These are phyloP conservation scores for Calameuta idolon DNA, from an alignment of 2,888 invertebrate species.

Conservation along the genomic window DNA sequence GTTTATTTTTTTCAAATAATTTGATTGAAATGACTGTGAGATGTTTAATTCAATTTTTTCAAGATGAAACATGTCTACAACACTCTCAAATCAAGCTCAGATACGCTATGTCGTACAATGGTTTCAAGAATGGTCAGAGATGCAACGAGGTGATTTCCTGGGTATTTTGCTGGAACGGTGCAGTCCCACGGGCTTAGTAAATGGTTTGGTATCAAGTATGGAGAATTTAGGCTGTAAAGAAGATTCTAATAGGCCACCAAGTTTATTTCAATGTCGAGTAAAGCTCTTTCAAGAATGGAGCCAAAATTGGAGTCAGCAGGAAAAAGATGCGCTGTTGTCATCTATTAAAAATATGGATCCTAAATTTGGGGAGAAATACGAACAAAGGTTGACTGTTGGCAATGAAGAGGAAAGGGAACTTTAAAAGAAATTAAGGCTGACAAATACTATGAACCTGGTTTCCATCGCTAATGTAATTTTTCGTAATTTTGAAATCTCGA, in stretches of 20 bases:
- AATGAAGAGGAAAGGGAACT: constrained; percentile 5
- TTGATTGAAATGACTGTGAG: not conserved
- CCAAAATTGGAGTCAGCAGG: constrained; percentile 80
- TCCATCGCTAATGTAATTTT: not conserved
- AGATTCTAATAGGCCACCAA: constrained; percentile 76
- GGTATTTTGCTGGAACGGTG: constrained; percentile 79
- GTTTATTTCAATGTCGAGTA: constrained; percentile 85
- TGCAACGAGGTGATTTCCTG: constrained; percentile 87
- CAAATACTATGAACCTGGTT: not conserved
- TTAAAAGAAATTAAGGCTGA: not conserved
- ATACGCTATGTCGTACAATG: constrained; percentile 85
- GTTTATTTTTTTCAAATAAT: not conserved
- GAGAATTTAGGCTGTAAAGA: constrained; percentile 77
- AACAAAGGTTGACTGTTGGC: constrained; percentile 50
- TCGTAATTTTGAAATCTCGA: not conserved
- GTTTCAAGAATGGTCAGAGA: constrained; percentile 91
- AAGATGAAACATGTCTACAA: constrained; percentile 61
- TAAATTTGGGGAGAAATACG: constrained; percentile 77
- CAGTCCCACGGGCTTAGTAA: constrained; percentile 74
- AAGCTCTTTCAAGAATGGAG: constrained; percentile 90
- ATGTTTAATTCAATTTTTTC: constrained; percentile 17
- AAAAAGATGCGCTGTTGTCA: constrained; percentile 77
- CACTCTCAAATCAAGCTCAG: constrained; percentile 77
- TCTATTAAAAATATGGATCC: constrained; percentile 80
- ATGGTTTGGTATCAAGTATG: constrained; percentile 79